These are phyloP conservation scores for Spongia lamella DNA, from an alignment of 37 sponge, comb jelly and placozoan species.

Conservation along the genomic window DNA sequence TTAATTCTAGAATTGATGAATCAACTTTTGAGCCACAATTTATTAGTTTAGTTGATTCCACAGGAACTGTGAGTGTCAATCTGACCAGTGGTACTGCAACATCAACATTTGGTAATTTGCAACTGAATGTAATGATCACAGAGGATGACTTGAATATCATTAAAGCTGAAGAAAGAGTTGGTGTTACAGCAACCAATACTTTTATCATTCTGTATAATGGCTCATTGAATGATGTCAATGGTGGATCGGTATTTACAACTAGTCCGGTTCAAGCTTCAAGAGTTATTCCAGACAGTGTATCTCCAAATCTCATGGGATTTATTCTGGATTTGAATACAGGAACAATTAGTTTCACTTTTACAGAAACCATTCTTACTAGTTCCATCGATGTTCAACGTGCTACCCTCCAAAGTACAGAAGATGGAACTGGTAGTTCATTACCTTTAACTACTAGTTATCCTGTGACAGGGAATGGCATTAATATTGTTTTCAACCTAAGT, in stretches of 20 bases:
- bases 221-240: constrained; percentile 42
- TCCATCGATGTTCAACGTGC: constrained; percentile 35
- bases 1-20: constrained; percentile 43
- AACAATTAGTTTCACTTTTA: constrained; percentile 46
- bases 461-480: constrained; percentile 31
- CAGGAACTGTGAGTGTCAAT: constrained; percentile 35
- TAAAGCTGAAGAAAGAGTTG: constrained; percentile 60
- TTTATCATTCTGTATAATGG: constrained; percentile 47
- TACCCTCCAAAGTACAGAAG: constrained; percentile 31
- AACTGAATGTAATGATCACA: constrained; percentile 34
- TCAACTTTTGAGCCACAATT: constrained; percentile 25
- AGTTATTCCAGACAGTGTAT: constrained; percentile 43
- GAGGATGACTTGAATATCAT: constrained; percentile 55
- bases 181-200: constrained; percentile 54
- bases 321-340: constrained; percentile 69
- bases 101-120: constrained; percentile 18
- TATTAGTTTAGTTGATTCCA: constrained; percentile 53
- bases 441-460: constrained; percentile 40
- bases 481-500: constrained; percentile 46
- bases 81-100: constrained; percentile 52
- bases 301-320: constrained; percentile 38
- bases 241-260: constrained; percentile 38
- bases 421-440: not conserved
- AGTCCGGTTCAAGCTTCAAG: constrained; percentile 52
- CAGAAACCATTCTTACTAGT: constrained; percentile 54